These are phyloP conservation scores for Gambusia holbrooki DNA, from an alignment of 2,113 vertebrate species.

Conservation along the genomic window DNA sequence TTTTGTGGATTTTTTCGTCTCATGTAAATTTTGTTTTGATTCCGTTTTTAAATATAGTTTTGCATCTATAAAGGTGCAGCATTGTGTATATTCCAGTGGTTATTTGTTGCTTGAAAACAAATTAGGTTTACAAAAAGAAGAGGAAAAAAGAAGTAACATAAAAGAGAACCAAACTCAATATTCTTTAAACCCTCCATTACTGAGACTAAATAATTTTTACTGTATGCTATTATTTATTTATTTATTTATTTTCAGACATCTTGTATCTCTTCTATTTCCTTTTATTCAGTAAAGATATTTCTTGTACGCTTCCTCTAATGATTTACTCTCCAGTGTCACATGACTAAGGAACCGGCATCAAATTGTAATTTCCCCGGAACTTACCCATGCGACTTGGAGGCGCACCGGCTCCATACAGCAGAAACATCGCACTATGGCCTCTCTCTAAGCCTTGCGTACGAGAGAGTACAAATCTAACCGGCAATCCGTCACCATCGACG, in stretches of 20 bases:
- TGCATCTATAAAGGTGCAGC: not conserved
- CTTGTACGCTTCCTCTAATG: not conserved
- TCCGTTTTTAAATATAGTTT: not conserved
- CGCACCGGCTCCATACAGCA: slow-evolving; percentile 69
- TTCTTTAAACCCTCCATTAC: too few species aligned
- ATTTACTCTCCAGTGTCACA: slow-evolving; percentile 53
- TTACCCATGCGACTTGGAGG: slow-evolving; percentile 73
- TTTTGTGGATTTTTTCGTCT: not conserved
- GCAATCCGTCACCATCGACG: slow-evolving; percentile 84
- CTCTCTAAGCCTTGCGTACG: slow-evolving; percentile 66
- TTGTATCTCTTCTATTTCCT: not conserved
- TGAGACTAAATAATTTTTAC: too few species aligned
- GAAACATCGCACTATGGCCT: slow-evolving; percentile 77
- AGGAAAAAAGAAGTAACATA: too few species aligned
- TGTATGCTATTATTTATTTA: too few species aligned
- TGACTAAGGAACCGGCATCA: slow-evolving; percentile 63
- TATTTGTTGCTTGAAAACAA: not conserved
- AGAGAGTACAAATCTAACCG: slow-evolving; percentile 68
- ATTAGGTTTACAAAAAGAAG: too few species aligned
- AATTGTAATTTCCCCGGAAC: slow-evolving; percentile 76
- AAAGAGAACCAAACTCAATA: too few species aligned
- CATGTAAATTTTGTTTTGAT: not conserved
- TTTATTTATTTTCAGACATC: too few species aligned
- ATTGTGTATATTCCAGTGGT: not conserved
- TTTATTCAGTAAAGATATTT: not conserved